phyloP scores from a whole-genome alignment of 2,797 vertebrate genomes.

The Synaphobranchus kaupii region DNA sequence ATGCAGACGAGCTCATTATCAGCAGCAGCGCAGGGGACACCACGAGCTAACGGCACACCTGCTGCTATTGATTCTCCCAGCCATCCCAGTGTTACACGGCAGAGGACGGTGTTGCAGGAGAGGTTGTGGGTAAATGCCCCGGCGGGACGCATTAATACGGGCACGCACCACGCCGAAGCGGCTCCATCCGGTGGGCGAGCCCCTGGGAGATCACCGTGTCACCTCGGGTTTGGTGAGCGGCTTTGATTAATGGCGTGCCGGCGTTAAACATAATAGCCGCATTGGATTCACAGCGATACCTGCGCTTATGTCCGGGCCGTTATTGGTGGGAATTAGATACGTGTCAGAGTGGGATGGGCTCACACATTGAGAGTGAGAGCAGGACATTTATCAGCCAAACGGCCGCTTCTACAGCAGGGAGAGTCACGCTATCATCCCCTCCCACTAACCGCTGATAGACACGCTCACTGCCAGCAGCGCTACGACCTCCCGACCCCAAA shows the following conservation, averaged over 20 bases:
- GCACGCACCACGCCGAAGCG: slow-evolving; percentile 46
- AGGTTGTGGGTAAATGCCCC: slow-evolving; percentile 53
- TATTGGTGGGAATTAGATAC: slow-evolving; percentile 56
- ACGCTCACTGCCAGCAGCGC: neutral
- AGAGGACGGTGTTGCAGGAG: slow-evolving; percentile 32
- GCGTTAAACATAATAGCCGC: slow-evolving; percentile 53
- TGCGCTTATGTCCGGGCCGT: slow-evolving; percentile 37
- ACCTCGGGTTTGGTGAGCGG: slow-evolving; percentile 67
- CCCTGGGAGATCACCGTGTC: slow-evolving; percentile 54
- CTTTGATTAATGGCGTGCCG: slow-evolving; percentile 69
- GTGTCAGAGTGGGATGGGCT: slow-evolving; percentile 57
- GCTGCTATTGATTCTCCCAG: slow-evolving; percentile 62
- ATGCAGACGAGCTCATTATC: slow-evolving; percentile 23
- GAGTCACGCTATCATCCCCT: neutral
- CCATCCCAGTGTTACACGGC: slow-evolving; percentile 50
- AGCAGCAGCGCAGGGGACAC: slow-evolving; percentile 48
- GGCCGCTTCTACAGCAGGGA: neutral
- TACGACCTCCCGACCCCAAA: neutral
- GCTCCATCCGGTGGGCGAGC: slow-evolving; percentile 47
- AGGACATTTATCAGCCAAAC: slow-evolving; percentile 59
- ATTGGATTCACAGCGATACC: slow-evolving; percentile 56
- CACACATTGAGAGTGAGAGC: slow-evolving; percentile 57
- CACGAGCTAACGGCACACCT: slow-evolving; percentile 59
- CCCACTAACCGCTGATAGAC: neutral
- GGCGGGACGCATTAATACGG: slow-evolving; percentile 59